Base-by-base conservation (phyloP, 2,797 vertebrate species). In the Enteromius argenteus region DNA sequence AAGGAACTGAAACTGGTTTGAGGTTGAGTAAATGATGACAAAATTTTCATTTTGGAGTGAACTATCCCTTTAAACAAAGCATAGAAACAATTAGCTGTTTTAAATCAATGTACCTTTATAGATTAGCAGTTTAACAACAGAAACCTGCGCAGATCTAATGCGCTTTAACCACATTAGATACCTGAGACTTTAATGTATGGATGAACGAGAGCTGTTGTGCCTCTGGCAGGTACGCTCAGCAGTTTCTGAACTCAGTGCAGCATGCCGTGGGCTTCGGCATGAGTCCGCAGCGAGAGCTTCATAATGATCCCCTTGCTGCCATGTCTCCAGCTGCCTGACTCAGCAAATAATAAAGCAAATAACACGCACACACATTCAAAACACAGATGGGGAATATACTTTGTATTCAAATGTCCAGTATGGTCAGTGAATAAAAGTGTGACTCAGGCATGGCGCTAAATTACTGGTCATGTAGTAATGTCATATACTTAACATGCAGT, bases 301-400 rank as follows among this genome's bases (percentile, higher is more conserved):
- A 83, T 85, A 86, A 81, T 83, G 80, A 85, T 84, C 58, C 78
- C 81, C 51, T 37, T 60, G 81, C 76, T 83, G 78, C 30, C 44
- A 30, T 74, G 66, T 67, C 75, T 83, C 76, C 69, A n/a, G 62
- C 78, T 84, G 62, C 42, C 78, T 86, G 81, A 86, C 81, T 84
- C 85, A 86, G 81, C 81, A 84, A 68, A 76, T 76, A 67, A 30
- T 56, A 67, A 32, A 71, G 77, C 81, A 80, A 84, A 68, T 49
- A 68, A 80, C 39, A 81, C 69, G 56, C 76, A 21, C 35, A 71
- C 67, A 84, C 76, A 37, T n/a, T 49, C 21, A 79, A 46, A 84
- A 42, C 46, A 4, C 72, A 76, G 23, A 74, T 49, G 30, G 71
- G 56, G 42, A 75, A 66, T 68, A 83, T 42, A 23, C 15, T 42